Percentiles rank a stretch among this genome's conserved stretches.
Evolutionary conservation across 2,888 invertebrate species (phyloP).

Genomic region (Brachyptera risi): DNA sequence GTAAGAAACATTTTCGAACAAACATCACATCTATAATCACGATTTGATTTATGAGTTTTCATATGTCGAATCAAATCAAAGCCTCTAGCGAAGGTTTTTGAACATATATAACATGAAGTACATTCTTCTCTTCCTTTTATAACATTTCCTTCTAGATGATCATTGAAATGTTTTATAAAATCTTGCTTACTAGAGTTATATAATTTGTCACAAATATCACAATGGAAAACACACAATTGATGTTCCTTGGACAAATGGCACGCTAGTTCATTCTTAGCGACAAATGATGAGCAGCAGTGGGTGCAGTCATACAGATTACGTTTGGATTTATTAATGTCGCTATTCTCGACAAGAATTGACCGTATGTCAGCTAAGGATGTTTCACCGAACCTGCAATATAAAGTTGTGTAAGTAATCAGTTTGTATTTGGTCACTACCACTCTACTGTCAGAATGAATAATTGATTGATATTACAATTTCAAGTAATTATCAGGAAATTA

Average conservation of each 20-base stretch:
- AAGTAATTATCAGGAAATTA: too few relatives aligned
- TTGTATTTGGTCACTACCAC: too few relatives aligned
- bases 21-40: background rate
- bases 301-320: background rate
- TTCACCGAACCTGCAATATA: background rate
- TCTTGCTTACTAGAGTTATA: constrained; percentile 11
- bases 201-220: constrained; percentile 22
- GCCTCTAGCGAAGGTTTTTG: constrained; percentile 16
- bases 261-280: constrained; percentile 21
- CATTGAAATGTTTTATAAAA: constrained; percentile 19
- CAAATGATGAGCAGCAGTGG: background rate
- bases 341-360: too few relatives aligned
- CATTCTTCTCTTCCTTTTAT: background rate
- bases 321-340: too few relatives aligned
- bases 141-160: background rate
- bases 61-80: constrained; percentile 20
- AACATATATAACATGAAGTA: constrained; percentile 5
- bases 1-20: background rate
- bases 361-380: background rate
- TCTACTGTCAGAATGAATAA: too few relatives aligned
- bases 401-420: background rate
- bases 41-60: background rate
- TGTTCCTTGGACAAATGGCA: constrained; percentile 18
- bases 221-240: constrained; percentile 19
- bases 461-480: too few relatives aligned